phyloP scores from a whole-genome alignment of 2,113 vertebrate genomes.

The Dunckerocampus dactyliophorus region DNA sequence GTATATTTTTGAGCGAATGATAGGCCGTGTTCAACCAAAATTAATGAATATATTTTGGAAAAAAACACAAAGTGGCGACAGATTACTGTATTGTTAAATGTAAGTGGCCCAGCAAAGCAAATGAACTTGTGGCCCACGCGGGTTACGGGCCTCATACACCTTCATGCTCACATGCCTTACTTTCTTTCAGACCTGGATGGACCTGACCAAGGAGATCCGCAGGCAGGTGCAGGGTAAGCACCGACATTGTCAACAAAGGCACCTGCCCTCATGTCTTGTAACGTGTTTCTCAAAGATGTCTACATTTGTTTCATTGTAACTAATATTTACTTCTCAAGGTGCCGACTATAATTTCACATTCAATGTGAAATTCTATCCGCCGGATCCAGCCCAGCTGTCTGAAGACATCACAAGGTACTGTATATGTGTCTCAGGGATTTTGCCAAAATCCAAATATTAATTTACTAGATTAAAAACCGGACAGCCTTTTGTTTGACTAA shows the following conservation, averaged over 20 bases:
- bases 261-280: not conserved
- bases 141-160: not conserved
- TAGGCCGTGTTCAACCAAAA: too few species aligned
- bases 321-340: slow-evolving; percentile 41
- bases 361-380: slow-evolving; percentile 80
- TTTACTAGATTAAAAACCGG: not conserved
- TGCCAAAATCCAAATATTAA: too few species aligned
- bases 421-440: not conserved
- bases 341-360: slow-evolving; percentile 82
- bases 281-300: not conserved
- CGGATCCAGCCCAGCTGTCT: slow-evolving; percentile 93
- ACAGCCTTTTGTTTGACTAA: not conserved
- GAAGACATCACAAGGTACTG: slow-evolving; percentile 95
- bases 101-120: too few species aligned
- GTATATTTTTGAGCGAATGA: too few species aligned
- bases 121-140: too few species aligned
- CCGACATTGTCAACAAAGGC: not conserved
- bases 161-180: slow-evolving; percentile 3
- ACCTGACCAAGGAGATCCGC: slow-evolving; percentile 92
- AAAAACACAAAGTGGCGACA: too few species aligned
- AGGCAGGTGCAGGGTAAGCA: slow-evolving; percentile 88
- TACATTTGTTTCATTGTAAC: not conserved
- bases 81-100: too few species aligned
- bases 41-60: too few species aligned
- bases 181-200: slow-evolving; percentile 85